These are phyloP conservation scores for Lissocephala sabroskyi DNA, from an alignment of 2,888 invertebrate species.

Conservation along the genomic window DNA sequence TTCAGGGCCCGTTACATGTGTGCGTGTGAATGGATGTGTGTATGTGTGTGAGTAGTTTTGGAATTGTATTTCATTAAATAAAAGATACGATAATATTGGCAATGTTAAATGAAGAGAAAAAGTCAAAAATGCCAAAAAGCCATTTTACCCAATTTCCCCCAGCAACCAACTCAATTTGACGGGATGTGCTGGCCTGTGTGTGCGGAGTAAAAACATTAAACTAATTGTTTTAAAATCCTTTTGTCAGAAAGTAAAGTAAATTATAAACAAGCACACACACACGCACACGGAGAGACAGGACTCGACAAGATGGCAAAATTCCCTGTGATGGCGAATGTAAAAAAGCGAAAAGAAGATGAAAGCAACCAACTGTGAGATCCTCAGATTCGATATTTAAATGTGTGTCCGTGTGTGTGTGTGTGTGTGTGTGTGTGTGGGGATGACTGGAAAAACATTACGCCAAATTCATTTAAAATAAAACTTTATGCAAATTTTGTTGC, in stretches of 20 bases:
- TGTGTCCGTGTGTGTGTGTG: constrained; percentile 11
- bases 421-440: constrained; percentile 14
- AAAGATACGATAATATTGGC: constrained; percentile 6
- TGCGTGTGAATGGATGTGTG: not conserved
- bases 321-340: too few relatives aligned
- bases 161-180: constrained; percentile 50
- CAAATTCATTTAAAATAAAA: constrained; percentile 55
- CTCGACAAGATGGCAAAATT: constrained; percentile 15
- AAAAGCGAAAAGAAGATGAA: too few relatives aligned
- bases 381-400: constrained; percentile 47
- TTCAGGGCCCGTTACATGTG: not conserved
- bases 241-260: constrained; percentile 65
- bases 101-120: constrained; percentile 65
- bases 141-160: constrained; percentile 36
- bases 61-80: constrained; percentile 4
- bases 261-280: constrained; percentile 43
- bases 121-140: constrained; percentile 58
- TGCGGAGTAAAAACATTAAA: constrained; percentile 54
- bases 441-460: constrained; percentile 50
- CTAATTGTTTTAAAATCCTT: constrained; percentile 65
- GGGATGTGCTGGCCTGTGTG: too few relatives aligned
- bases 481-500: constrained; percentile 38
- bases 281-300: constrained; percentile 19
- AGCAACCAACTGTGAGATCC: constrained; percentile 47
- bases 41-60: too few relatives aligned